Percentiles rank a stretch among this genome's conserved stretches.
phyloP scores from a whole-genome alignment of 2,113 vertebrate species.

The Probosciger aterrimus region DNA sequence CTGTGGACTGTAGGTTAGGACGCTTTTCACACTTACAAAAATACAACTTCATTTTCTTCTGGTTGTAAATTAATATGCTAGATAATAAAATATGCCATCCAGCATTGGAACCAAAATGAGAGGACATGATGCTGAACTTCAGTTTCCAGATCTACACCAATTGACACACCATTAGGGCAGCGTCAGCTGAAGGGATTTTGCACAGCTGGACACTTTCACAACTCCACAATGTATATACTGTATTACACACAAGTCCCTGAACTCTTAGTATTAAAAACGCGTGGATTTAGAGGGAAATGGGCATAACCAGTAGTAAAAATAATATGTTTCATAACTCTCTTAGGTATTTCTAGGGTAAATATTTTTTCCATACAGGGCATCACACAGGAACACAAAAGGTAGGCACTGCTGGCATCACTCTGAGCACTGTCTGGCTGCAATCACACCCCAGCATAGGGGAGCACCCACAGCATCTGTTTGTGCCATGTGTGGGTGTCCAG shows the following conservation, averaged over 20 bases:
- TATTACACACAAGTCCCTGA: neutral
- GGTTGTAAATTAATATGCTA: neutral
- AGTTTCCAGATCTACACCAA: neutral
- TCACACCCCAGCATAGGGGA: neutral
- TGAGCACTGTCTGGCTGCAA: neutral
- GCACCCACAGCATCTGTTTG: neutral
- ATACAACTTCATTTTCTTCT: neutral
- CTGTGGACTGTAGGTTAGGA: neutral
- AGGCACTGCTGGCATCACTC: fast-evolving
- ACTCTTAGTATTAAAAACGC: neutral
- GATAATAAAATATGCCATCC: neutral
- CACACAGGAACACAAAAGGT: neutral
- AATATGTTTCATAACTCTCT: neutral
- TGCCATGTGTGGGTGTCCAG: neutral
- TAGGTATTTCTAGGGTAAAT: neutral
- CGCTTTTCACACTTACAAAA: neutral
- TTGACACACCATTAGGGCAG: neutral
- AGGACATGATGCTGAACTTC: neutral
- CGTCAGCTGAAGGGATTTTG: neutral
- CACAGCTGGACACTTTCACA: neutral
- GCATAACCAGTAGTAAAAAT: neutral
- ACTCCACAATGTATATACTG: neutral
- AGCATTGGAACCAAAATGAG: neutral
- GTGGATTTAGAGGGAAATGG: neutral
- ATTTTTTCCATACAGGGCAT: neutral